These are phyloP conservation scores for Bursaphelenchus okinawaensis DNA, from an alignment of 2,888 invertebrate genomes.

Conservation along the genomic window DNA sequence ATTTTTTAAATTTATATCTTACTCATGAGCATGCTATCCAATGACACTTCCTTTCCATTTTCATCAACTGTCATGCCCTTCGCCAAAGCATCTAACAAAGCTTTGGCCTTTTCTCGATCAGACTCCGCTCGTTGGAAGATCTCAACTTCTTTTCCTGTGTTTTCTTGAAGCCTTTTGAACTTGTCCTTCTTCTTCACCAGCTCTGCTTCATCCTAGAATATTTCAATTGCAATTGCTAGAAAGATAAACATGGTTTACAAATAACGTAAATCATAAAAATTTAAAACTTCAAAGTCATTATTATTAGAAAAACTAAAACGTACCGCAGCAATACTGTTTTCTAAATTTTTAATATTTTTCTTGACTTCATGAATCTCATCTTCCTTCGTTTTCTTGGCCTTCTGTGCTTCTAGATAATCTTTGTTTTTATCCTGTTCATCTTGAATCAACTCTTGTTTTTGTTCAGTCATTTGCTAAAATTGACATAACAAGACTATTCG, in stretches of 20 bases:
- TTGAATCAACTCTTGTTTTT: slow-evolving; percentile 19
- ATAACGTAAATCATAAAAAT: slow-evolving; percentile 9
- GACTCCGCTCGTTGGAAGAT: slow-evolving; percentile 64
- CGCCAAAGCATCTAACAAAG: slow-evolving; percentile 70
- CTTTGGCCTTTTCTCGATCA: slow-evolving; percentile 71
- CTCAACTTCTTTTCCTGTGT: slow-evolving; percentile 67
- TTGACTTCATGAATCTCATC: slow-evolving; percentile 48
- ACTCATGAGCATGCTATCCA: slow-evolving; percentile 67
- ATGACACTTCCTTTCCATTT: slow-evolving; percentile 70
- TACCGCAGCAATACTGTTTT: slow-evolving; percentile 15
- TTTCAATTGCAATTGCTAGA: neutral
- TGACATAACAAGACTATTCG: neutral
- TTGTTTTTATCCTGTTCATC: slow-evolving; percentile 2
- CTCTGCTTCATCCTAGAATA: neutral
- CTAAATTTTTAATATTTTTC: slow-evolving; percentile 54
- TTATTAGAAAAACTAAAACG: neutral
- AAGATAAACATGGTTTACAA: too few species aligned
- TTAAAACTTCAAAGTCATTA: neutral
- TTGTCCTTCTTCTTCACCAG: slow-evolving; percentile 16
- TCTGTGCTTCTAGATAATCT: slow-evolving; percentile 39
- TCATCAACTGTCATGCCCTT: slow-evolving; percentile 75
- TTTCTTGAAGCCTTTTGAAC: slow-evolving; percentile 65
- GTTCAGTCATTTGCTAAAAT: neutral
- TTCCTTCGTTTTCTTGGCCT: slow-evolving; percentile 67
- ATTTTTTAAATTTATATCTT: neutral